Evolutionary conservation across 2,797 vertebrate genomes (phyloP), one percentile per base, ranked within the genome.

Genomic region (Cynopterus sphinx): DNA sequence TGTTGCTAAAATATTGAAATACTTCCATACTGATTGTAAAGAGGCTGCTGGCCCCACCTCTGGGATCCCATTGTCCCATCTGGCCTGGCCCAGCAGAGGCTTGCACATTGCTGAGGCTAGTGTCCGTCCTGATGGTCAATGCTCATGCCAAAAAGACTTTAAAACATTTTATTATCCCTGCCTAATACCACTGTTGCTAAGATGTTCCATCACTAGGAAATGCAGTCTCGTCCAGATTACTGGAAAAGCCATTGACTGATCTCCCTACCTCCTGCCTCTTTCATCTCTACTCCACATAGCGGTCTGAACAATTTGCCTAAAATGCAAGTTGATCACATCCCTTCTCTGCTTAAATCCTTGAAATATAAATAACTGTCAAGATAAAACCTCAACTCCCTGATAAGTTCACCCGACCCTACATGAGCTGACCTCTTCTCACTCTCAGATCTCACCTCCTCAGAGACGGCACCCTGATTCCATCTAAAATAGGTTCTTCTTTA

Each of bases 1-100:
- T 89, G 19, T 77, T 82, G 43, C 79, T 88, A 63, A 71, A 90
- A 90, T 87, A 85, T 1, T 77, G 55, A 85, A 89, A 91, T 89
- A 67, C 17, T 73, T 77, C 70, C 57, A 67, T 49, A 77, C 5
- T 33, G 21, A 13, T 74, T 96, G 53, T 55, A 78, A 95, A 94
- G 81, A 36, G 6, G 6, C 71, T 55, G 41, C 24, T 24, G 39
- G 28, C 59, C 75, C 41, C 26, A 75, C 33, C 31, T 74, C 68
- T 70, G 63, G 28, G 55, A 41, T n/a, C 26, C 46, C 33, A 31
- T 22, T 70, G 70, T 33, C 7, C 21, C 28, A 24, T 36, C 57
- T 46, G 59, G 22, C 73, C 59, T 63, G 81, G 77, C 15, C 65
- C 57, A 21, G 15, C 75, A 77, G 49, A 74, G 33, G 15, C 33